phyloP scores from a whole-genome alignment of 2,113 vertebrate genomes.

The Lanius ludovicianus region DNA sequence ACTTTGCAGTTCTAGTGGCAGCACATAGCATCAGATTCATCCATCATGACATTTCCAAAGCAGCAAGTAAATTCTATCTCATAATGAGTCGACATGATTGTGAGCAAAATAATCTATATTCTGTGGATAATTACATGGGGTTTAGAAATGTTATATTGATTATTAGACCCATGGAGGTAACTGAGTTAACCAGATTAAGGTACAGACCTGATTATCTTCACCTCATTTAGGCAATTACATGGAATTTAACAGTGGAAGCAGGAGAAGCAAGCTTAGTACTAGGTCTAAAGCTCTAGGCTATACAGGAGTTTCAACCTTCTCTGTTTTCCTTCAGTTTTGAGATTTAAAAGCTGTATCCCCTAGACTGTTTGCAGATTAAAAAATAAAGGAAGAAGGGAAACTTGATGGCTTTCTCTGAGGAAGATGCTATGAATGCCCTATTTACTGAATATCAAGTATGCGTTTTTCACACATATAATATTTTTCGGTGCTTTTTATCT shows the following conservation, averaged over 20 bases:
- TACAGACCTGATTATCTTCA: neutral
- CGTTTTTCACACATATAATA: neutral
- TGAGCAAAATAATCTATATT: neutral
- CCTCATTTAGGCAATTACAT: neutral
- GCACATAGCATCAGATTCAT: neutral
- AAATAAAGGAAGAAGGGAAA: neutral
- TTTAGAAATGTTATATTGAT: neutral
- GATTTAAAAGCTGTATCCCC: neutral
- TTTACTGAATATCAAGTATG: neutral
- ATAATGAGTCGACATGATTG: neutral
- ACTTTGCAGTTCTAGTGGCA: neutral
- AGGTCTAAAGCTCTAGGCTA: neutral
- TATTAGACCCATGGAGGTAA: neutral
- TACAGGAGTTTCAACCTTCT: neutral
- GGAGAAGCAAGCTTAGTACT: neutral
- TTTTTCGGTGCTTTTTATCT: neutral
- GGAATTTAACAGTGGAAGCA: neutral
- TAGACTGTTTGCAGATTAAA: neutral
- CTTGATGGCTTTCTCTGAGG: neutral
- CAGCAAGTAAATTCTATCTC: neutral
- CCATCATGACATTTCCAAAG: neutral
- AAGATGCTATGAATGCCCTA: neutral
- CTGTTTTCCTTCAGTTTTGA: neutral
- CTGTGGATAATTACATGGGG: neutral
- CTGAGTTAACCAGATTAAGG: neutral